Conservation (phyloP, 2,797 vertebrate genomes). For the Merluccius polli region DNA sequence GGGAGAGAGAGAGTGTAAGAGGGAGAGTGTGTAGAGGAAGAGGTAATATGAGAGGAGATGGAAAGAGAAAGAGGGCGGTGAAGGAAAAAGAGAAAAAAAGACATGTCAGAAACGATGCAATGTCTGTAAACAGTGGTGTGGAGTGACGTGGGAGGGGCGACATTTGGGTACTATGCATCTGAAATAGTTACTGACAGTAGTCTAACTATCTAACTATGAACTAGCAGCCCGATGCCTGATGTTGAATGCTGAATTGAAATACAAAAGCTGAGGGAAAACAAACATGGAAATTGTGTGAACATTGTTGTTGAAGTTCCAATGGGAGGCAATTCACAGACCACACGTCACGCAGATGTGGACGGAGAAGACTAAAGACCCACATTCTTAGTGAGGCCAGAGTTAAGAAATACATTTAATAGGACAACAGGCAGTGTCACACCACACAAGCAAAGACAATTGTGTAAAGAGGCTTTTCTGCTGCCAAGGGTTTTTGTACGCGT, state of each 20-base stretch:
- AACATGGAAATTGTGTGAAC: background rate
- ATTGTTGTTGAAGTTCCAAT: background rate
- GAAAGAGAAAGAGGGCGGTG: constrained; percentile 6
- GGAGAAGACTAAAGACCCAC: background rate
- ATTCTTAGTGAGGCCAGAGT: background rate
- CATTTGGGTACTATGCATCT: background rate
- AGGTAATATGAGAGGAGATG: constrained; percentile 22
- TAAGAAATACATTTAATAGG: background rate
- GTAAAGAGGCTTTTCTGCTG: background rate
- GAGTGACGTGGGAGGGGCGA: background rate
- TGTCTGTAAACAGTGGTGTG: background rate
- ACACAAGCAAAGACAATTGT: background rate
- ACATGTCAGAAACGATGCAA: background rate
- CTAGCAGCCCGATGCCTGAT: background rate
- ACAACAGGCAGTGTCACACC: background rate
- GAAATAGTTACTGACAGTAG: background rate
- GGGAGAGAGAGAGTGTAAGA: background rate
- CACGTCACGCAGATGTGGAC: background rate
- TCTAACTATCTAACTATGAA: background rate
- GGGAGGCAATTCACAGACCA: background rate
- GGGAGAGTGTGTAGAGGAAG: background rate
- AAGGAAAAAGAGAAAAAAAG: constrained; percentile 5
- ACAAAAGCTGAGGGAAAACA: background rate
- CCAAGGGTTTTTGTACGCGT: background rate
- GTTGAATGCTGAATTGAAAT: background rate